Percentiles rank a stretch among this genome's conserved stretches.
These are phyloP conservation scores for Bombycilla garrulus DNA, from an alignment of 2,113 vertebrate genomes.

Conservation along the genomic window DNA sequence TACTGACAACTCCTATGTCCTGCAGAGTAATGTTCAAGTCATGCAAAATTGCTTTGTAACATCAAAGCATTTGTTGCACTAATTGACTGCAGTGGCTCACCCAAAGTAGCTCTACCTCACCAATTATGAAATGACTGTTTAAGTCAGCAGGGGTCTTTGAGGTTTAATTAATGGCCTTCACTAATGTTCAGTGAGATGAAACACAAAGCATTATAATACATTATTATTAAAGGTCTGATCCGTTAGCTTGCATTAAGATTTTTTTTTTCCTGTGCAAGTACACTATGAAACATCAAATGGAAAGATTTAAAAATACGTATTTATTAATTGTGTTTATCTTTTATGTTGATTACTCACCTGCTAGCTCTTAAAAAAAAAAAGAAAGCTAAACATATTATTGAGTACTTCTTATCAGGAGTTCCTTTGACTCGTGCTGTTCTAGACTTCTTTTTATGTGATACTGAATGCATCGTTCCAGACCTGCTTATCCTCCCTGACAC, in stretches of 20 bases:
- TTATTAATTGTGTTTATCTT: background rate
- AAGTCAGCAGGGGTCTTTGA: background rate
- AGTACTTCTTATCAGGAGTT: background rate
- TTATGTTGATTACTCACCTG: background rate
- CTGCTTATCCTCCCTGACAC: background rate
- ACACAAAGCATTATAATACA: background rate
- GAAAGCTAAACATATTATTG: background rate
- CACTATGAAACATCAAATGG: background rate
- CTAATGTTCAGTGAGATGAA: background rate
- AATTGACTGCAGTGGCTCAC: background rate
- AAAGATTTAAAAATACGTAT: background rate
- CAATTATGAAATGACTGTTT: background rate
- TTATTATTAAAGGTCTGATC: background rate
- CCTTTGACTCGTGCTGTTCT: background rate
- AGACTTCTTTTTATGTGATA: background rate
- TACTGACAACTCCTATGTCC: background rate
- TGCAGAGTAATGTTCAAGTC: background rate
- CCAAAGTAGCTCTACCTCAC: background rate
- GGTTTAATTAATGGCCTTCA: background rate
- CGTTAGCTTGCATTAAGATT: background rate
- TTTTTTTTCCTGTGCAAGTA: background rate
- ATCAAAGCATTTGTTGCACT: slow-evolving; percentile 29
- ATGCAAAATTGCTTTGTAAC: slow-evolving; percentile 16
- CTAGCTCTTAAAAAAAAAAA: background rate
- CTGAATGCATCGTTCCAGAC: background rate